Base-by-base conservation (phyloP, 1,140 invertebrate genomes). In the Conus betulinus region DNA sequence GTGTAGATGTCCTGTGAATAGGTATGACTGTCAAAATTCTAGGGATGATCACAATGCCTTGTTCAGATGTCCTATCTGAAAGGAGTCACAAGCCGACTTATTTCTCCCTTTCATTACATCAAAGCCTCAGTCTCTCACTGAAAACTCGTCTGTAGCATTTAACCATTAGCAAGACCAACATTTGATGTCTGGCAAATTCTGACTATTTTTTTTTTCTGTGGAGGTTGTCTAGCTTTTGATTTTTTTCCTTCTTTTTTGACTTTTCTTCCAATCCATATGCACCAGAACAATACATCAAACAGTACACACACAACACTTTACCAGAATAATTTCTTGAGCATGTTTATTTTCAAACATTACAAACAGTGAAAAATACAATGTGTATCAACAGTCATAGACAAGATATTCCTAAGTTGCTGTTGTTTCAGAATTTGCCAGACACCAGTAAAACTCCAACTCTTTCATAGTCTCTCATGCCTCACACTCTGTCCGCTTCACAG, bases 341-440 rank as follows among this genome's bases (percentile, higher is more conserved):
- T 20, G 67, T 71, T 71, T 71, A 71, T 71, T 71, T 20, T 71
- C 67, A 71, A 20, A 17, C 6, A 17, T n/a, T 7, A 1, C 11
- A 71, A 71, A 11, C 20, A 20, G 11, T 2, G 15, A 0, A 71
- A 13, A 71, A 20, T n/a, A 11, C 11, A 71, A 71, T 71, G 11
- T 20, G 20, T 3, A 23, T 23, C 67, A 71, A 20, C 23, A 71
- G 67, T 71, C 20, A 23, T 7, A 71, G 20, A 71, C 23, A 71
- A 7, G 23, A 71, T 20, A 39, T 78, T 78, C 76, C 76, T 78
- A 25, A 78, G 76, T 10, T 3, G 3, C 39, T 39, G 39, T 3
- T 39, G 39, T 51, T 78, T 15, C 76, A 78, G 23, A 78, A 51
- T 78, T 78, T 78, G 76, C 76, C 76, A 78, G 76, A 78, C 76